Evolutionary conservation across 2,113 vertebrate genomes (phyloP).

Genomic region (Hydrolagus affinis): DNA sequence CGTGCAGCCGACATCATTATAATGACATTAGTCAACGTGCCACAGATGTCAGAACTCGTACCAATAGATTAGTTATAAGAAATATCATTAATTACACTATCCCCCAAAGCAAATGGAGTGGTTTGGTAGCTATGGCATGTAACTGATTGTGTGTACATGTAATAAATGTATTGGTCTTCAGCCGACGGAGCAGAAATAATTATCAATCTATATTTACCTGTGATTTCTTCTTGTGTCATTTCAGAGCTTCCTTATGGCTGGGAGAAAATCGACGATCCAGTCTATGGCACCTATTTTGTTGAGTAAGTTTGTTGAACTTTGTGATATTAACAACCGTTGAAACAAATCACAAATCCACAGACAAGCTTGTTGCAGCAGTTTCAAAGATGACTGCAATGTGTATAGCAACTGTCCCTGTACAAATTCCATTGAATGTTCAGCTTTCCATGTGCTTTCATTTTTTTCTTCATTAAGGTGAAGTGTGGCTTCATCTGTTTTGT

Average conservation of each 20-base stretch:
- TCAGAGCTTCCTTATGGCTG: slow-evolving; percentile 98
- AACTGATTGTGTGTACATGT: no score
- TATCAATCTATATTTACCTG: neutral
- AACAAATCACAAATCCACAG: slow-evolving; percentile 33
- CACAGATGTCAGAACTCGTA: no score
- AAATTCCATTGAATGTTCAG: slow-evolving; percentile 38
- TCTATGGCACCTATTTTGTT: slow-evolving; percentile 98
- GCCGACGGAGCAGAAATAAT: neutral
- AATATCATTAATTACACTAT: no score
- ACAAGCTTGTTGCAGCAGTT: slow-evolving; percentile 33
- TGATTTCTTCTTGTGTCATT: slow-evolving; percentile 51
- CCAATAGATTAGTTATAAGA: no score
- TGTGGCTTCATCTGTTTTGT: slow-evolving; percentile 11
- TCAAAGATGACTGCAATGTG: neutral
- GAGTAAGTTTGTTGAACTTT: slow-evolving; percentile 76
- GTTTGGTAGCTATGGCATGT: no score
- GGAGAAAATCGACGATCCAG: slow-evolving; percentile 99
- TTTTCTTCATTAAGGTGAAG: slow-evolving; percentile 35
- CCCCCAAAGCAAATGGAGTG: no score
- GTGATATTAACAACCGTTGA: slow-evolving; percentile 39
- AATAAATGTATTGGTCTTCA: neutral
- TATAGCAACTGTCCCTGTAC: slow-evolving; percentile 24
- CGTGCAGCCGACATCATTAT: no score
- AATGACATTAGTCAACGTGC: no score
- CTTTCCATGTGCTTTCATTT: slow-evolving; percentile 36